Evolutionary conservation across 2,888 invertebrate species (phyloP).

Genomic region (Aphelenchoides bicaudatus): DNA sequence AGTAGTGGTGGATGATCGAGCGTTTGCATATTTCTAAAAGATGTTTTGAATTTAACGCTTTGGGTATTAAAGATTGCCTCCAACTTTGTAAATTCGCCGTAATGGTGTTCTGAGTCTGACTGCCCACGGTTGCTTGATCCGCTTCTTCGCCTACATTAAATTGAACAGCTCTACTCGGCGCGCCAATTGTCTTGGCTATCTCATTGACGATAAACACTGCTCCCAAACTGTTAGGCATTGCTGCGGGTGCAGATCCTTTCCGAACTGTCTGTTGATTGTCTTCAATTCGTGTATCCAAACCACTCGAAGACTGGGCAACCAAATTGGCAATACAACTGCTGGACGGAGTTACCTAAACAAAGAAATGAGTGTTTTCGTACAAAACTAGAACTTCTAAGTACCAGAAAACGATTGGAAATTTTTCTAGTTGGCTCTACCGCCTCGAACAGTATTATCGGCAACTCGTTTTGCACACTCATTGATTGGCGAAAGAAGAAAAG

Average conservation of each 20-base stretch:
- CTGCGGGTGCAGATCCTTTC: slow-evolving; percentile 8
- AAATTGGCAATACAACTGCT: slow-evolving; percentile 2
- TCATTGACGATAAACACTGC: background rate
- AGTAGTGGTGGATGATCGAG: slow-evolving; percentile 63
- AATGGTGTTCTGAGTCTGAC: slow-evolving; percentile 7
- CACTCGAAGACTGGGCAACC: background rate
- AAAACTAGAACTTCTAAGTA: background rate
- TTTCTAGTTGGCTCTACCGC: background rate
- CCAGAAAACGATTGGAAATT: background rate
- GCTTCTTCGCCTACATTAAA: slow-evolving; percentile 15
- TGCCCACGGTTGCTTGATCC: background rate
- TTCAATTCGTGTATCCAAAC: too few species aligned
- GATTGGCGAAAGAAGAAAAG: too few species aligned
- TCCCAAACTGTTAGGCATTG: background rate
- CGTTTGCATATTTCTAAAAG: slow-evolving; percentile 24
- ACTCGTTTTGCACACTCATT: too few species aligned
- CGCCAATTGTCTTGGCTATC: too few species aligned
- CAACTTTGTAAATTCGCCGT: slow-evolving; percentile 18
- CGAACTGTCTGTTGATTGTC: background rate
- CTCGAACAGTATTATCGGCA: too few species aligned
- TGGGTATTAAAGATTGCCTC: slow-evolving; percentile 3
- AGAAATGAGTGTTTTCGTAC: background rate
- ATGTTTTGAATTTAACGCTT: background rate
- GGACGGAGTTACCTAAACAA: slow-evolving; percentile 18
- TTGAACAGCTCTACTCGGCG: slow-evolving; percentile 10